phyloP scores from a whole-genome alignment of 2,888 invertebrate species.

The Epistrophella euchroma region DNA sequence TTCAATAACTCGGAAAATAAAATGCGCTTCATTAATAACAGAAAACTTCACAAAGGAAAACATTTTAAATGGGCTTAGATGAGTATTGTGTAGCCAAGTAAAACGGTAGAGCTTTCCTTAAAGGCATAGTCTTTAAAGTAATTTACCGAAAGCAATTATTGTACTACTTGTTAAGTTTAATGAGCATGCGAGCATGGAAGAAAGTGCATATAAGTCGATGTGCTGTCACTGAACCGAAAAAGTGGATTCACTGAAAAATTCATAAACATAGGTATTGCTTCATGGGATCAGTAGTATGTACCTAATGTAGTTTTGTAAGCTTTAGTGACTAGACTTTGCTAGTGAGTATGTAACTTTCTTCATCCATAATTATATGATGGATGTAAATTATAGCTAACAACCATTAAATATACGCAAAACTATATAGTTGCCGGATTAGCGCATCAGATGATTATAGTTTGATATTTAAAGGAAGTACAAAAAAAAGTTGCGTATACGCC shows the following conservation, averaged over 20 bases:
- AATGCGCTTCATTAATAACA: conserved; percentile 11
- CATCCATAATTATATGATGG: conserved; percentile 11
- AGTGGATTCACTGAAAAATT: conserved; percentile 32
- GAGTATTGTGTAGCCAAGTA: conserved; percentile 28
- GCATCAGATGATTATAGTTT: background rate
- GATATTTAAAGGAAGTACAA: background rate
- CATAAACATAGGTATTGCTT: too few species aligned
- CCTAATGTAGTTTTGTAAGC: background rate
- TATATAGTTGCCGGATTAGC: background rate
- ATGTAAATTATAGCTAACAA: conserved; percentile 5
- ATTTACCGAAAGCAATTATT: conserved; percentile 31
- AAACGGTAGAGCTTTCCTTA: conserved; percentile 48
- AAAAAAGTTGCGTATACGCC: conserved; percentile 30
- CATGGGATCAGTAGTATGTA: background rate
- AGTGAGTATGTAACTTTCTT: conserved; percentile 39
- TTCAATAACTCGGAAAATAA: conserved; percentile 5
- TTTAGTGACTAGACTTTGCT: background rate
- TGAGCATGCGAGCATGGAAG: conserved; percentile 35
- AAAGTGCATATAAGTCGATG: conserved; percentile 66
- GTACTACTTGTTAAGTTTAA: conserved; percentile 35
- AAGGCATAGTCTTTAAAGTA: conserved; percentile 1
- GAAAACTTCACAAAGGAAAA: conserved; percentile 4
- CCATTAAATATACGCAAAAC: background rate
- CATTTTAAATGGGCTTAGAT: background rate
- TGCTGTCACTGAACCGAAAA: conserved; percentile 67